Evolutionary conservation across 2,888 invertebrate species (phyloP), one percentile per base, ranked within the genome.

Genomic region (Pasiphila rectangulata): DNA sequence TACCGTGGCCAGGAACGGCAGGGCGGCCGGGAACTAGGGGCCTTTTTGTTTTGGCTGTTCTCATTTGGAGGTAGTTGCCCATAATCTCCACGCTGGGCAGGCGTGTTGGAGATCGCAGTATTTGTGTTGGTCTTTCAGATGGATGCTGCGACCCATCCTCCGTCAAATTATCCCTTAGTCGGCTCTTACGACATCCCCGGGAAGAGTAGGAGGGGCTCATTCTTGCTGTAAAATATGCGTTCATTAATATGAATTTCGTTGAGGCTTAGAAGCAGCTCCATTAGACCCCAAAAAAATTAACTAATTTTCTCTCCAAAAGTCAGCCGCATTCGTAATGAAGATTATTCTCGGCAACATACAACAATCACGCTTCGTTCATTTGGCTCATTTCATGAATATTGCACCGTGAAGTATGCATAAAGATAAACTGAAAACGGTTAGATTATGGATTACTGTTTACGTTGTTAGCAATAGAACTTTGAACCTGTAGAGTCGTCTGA

Each of bases 391-490:
- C 43, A 50, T 57, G 52, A 57, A 57, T 54, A 52, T 50, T 57
- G 50, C 54, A 57, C 35, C 45, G 17, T 46, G 43, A 52, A 52
- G 56, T 51, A 47, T 54, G 56, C 56, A 57, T 52, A 47, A 49
- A 51, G 51, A 57, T 57, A 51, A 43, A 38, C 24, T 27, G 12
- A 32, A 32, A 27, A 6, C n/a, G 19, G 25, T 27, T 5, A 2
- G 38, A 4, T 30, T n/a, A 16, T 24, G 23, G 20, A 15, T 38
- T 23, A n/a, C 10, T 6, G 9, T 6, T 23, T 29, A 35, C n/a
- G 9, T 5, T 32, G 16, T 32, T n/a, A 6, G 0, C n/a, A n/a
- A n/a, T 32, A 19, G 9, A 10, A 9, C 17, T 17, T 17, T 10
- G 32, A 32, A 32, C 16, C 16, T 16, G 25, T 13, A 16, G 4